Conservation (phyloP, 2,888 invertebrate species). For the Epiblema foenella region DNA sequence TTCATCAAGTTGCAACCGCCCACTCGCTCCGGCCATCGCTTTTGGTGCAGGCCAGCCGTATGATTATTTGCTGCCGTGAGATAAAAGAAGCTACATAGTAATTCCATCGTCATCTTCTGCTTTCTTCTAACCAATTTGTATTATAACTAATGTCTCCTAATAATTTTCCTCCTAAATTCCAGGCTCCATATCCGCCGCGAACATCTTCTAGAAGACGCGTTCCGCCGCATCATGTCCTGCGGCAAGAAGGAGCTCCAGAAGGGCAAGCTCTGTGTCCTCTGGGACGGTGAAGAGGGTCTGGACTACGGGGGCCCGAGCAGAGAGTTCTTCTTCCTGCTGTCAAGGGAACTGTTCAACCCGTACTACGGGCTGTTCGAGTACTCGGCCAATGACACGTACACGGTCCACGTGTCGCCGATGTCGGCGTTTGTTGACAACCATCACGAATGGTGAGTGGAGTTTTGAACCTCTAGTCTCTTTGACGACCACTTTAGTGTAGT, state of each 20-base stretch:
- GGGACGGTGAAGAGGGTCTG: slow-evolving; percentile 97
- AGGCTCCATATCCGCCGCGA: slow-evolving; percentile 97
- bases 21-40: too few species aligned
- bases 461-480: background rate
- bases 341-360: slow-evolving; percentile 98
- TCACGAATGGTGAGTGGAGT: slow-evolving; percentile 92
- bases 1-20: too few species aligned
- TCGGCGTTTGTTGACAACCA: slow-evolving; percentile 98
- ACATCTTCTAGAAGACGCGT: slow-evolving; percentile 97
- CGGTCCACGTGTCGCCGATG: slow-evolving; percentile 97
- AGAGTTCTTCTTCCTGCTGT: slow-evolving; percentile 99
- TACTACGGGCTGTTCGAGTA: slow-evolving; percentile 99
- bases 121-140: too few species aligned
- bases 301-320: slow-evolving; percentile 99
- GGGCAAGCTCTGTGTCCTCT: slow-evolving; percentile 96
- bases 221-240: slow-evolving; percentile 97
- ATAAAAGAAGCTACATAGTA: background rate
- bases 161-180: slow-evolving; percentile 49
- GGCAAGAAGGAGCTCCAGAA: slow-evolving; percentile 98
- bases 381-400: slow-evolving; percentile 98
- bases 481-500: too few species aligned
- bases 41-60: too few species aligned
- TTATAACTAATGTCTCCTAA: background rate
- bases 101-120: background rate
- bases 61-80: too few species aligned